These are phyloP conservation scores for Acipenser oxyrinchus DNA, from an alignment of 2,797 vertebrate species.

Conservation along the genomic window DNA sequence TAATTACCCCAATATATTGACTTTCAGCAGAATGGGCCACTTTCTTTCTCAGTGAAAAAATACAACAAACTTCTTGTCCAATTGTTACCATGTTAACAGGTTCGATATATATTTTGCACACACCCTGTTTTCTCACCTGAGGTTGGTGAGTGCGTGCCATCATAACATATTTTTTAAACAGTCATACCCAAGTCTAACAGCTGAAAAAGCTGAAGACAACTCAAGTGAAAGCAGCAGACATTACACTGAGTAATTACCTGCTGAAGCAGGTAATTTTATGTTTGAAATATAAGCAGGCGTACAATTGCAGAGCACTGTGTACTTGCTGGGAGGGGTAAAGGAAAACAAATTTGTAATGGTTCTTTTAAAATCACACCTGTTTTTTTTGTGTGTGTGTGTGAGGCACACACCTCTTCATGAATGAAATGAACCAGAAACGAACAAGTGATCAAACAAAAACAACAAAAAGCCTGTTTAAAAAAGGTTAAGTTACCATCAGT, in stretches of 20 bases:
- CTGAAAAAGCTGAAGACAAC: not conserved
- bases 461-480: too few species aligned
- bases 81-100: not conserved
- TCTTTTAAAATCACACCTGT: too few species aligned
- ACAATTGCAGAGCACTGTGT: not conserved
- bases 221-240: not conserved
- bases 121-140: not conserved
- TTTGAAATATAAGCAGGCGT: not conserved
- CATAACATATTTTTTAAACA: too few species aligned
- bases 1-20: not conserved
- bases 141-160: too few species aligned
- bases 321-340: too few species aligned
- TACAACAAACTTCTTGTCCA: not conserved
- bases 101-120: not conserved
- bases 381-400: too few species aligned
- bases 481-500: too few species aligned
- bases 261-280: not conserved
- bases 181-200: not conserved
- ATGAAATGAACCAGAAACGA: too few species aligned
- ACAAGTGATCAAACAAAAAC: too few species aligned
- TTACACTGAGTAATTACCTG: conserved; percentile 4
- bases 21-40: not conserved
- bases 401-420: too few species aligned
- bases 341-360: too few species aligned
- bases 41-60: not conserved